A percentile compares a stretch with the other conserved stretches of the same genome.
These are phyloP conservation scores for Heliconius cydno DNA, from an alignment of 2,888 invertebrate genomes.

Conservation along the genomic window DNA sequence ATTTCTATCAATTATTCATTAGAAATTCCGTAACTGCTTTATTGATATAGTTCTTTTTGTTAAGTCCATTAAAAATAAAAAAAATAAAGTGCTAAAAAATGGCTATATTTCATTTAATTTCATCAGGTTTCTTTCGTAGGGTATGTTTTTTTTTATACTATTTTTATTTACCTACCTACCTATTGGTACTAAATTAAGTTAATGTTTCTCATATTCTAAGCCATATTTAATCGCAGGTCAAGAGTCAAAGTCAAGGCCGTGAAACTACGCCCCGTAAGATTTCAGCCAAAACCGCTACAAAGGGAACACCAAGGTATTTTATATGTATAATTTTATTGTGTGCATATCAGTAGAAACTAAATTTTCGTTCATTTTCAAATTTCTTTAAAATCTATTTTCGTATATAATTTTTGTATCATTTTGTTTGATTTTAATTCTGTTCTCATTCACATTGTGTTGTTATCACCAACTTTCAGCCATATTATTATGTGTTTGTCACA, in stretches of 20 bases:
- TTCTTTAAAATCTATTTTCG: slow-evolving; percentile 1
- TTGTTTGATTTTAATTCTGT: background rate
- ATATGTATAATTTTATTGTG: slow-evolving; percentile 4
- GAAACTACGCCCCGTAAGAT: slow-evolving; percentile 85
- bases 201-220: background rate
- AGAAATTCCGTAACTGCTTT: no score
- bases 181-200: background rate
- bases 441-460: slow-evolving; percentile 3
- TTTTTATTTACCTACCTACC: background rate
- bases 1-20: no score
- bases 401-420: slow-evolving; percentile 2
- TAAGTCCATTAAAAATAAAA: no score
- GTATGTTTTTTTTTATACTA: no score
- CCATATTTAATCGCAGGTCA: slow-evolving; percentile 79
- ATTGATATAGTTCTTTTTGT: no score
- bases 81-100: no score
- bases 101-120: no score
- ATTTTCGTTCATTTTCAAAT: background rate
- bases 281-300: slow-evolving; percentile 84
- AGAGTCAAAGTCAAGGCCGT: slow-evolving; percentile 75
- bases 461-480: slow-evolving; percentile 3
- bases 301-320: slow-evolving; percentile 80
- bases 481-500: slow-evolving; percentile 13
- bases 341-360: background rate
- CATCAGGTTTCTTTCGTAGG: no score